Conservation (phyloP, 2,797 vertebrate species). For the Halcyon smyrnensis region DNA sequence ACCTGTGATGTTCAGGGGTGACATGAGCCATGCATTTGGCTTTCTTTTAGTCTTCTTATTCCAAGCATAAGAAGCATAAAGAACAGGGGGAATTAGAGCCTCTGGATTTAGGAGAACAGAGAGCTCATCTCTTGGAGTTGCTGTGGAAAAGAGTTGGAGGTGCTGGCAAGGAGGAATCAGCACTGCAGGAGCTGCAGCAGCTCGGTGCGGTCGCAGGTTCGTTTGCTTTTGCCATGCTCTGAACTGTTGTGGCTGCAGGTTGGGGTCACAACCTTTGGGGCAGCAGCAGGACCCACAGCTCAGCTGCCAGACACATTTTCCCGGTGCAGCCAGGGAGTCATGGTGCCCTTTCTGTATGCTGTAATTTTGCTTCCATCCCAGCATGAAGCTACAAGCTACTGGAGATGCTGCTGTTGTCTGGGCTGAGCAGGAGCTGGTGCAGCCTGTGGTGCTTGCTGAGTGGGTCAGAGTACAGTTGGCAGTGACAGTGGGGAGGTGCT, state of each 20-base stretch:
- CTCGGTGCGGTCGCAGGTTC: accelerated
- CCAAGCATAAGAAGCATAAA: neutral
- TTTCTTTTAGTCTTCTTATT: neutral
- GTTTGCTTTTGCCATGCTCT: neutral
- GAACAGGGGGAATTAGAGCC: neutral
- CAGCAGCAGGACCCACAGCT: neutral
- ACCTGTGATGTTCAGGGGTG: neutral
- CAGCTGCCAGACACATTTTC: neutral
- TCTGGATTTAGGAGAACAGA: neutral
- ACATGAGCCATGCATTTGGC: accelerated
- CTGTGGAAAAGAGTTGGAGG: neutral
- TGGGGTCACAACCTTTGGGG: neutral
- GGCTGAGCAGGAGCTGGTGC: neutral
- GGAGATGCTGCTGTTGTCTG: neutral
- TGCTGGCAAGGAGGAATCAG: neutral
- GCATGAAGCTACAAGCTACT: accelerated
- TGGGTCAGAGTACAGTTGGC: too few species aligned
- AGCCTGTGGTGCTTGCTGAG: neutral
- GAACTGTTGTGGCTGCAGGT: neutral
- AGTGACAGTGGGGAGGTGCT: neutral
- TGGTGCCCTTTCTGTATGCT: neutral
- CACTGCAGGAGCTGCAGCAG: neutral
- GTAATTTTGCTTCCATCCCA: neutral
- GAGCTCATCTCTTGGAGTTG: neutral
- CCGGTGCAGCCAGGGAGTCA: accelerated